phyloP scores from a whole-genome alignment of 2,888 invertebrate genomes.

The Apodemia zela region DNA sequence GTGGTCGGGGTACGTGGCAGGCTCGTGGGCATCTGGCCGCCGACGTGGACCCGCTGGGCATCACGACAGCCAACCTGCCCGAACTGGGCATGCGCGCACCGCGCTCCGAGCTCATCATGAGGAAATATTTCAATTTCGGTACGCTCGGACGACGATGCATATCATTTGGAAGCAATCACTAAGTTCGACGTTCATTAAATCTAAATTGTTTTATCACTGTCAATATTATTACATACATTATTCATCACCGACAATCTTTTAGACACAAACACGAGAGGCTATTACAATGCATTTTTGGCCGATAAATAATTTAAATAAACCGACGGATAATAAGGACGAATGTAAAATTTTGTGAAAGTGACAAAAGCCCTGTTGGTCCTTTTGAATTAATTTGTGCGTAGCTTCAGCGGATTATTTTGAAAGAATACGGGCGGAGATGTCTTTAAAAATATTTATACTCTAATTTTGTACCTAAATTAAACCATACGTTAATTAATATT shows the following conservation, averaged over 20 bases:
- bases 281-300: slow-evolving; percentile 4
- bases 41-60: slow-evolving; percentile 95
- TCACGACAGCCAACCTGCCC: slow-evolving; percentile 86
- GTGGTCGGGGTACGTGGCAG: slow-evolving; percentile 80
- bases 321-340: neutral
- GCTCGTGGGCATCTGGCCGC: slow-evolving; percentile 96
- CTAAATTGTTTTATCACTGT: slow-evolving; percentile 42
- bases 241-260: slow-evolving; percentile 32
- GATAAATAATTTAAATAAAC: neutral
- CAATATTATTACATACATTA: slow-evolving; percentile 61
- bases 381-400: neutral
- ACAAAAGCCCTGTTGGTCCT: neutral
- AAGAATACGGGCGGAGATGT: too few relatives aligned
- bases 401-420: too few relatives aligned
- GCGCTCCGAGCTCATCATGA: slow-evolving; percentile 78
- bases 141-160: slow-evolving; percentile 52
- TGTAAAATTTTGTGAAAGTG: neutral
- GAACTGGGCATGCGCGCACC: slow-evolving; percentile 74
- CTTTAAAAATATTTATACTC: too few relatives aligned
- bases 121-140: slow-evolving; percentile 80
- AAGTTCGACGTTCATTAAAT: slow-evolving; percentile 3
- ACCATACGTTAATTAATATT: too few relatives aligned
- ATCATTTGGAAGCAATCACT: slow-evolving; percentile 51
- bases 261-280: neutral
- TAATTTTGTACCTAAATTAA: too few relatives aligned